Percentiles rank a stretch among this genome's conserved stretches.
Conservation (phyloP, 1,140 invertebrate genomes). For the Microplitis demolitor region DNA sequence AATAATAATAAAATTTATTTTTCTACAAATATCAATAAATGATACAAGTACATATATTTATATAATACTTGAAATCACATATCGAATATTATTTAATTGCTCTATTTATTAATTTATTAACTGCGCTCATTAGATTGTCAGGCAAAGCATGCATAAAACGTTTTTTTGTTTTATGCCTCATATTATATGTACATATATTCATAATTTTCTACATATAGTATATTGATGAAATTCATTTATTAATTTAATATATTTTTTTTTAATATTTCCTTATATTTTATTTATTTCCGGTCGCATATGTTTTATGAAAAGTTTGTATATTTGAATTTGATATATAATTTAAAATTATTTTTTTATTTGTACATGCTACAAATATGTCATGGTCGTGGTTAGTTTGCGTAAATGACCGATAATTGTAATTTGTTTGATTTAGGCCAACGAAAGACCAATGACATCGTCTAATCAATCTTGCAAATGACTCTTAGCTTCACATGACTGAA, state of each 20-base stretch:
- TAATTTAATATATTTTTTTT: constrained; percentile 7
- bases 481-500: background rate
- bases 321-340: background rate
- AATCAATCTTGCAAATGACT: constrained; percentile 5
- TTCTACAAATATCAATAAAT: constrained; percentile 1
- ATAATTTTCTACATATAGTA: constrained; percentile 20
- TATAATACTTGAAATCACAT: background rate
- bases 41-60: background rate
- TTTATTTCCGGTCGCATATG: background rate
- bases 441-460: background rate
- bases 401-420: constrained; percentile 7
- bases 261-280: background rate
- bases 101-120: constrained; percentile 16
- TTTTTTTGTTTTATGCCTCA: constrained; percentile 23
- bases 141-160: constrained; percentile 29
- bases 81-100: constrained; percentile 17
- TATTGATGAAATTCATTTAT: background rate
- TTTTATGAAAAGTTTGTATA: background rate
- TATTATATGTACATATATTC: constrained; percentile 17
- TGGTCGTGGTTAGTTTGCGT: background rate
- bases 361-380: constrained; percentile 13
- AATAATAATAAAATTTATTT: background rate
- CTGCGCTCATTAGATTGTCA: constrained; percentile 27
- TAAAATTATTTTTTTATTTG: background rate
- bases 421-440: constrained; percentile 24